A percentile compares a stretch with the other conserved stretches of the same genome.
These are phyloP conservation scores for Petrocephalus sullivani DNA, from an alignment of 2,797 vertebrate genomes.

Conservation along the genomic window DNA sequence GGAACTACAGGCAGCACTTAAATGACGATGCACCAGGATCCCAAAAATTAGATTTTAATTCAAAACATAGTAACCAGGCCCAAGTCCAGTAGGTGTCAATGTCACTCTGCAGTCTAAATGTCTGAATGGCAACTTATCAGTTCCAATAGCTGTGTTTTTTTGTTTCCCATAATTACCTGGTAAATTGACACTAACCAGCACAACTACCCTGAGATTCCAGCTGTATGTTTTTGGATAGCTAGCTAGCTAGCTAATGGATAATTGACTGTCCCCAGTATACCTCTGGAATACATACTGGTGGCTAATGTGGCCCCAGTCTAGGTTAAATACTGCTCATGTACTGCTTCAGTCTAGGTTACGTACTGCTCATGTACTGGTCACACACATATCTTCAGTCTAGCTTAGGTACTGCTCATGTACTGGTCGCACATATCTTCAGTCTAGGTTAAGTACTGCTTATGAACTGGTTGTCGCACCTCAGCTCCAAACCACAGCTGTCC, in stretches of 20 bases:
- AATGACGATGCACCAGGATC: neutral
- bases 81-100: neutral
- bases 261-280: neutral
- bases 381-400: neutral
- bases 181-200: neutral
- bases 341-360: neutral
- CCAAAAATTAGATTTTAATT: neutral
- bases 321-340: neutral
- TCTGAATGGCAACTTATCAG: no score
- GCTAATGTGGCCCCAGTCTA: neutral
- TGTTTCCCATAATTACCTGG: neutral
- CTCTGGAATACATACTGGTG: neutral
- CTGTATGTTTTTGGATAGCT: neutral
- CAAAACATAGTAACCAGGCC: neutral
- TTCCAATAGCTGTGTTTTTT: no score
- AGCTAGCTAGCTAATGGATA: neutral
- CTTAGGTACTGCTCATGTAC: neutral
- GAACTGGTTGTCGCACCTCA: constrained; percentile 65
- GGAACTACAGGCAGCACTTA: neutral
- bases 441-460: neutral
- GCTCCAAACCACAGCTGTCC: constrained; percentile 98
- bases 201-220: neutral
- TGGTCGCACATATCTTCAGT: neutral
- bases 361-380: no score
- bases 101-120: neutral